phyloP scores from a whole-genome alignment of 2,797 vertebrate species.

The Arrhamphus sclerolepis region DNA sequence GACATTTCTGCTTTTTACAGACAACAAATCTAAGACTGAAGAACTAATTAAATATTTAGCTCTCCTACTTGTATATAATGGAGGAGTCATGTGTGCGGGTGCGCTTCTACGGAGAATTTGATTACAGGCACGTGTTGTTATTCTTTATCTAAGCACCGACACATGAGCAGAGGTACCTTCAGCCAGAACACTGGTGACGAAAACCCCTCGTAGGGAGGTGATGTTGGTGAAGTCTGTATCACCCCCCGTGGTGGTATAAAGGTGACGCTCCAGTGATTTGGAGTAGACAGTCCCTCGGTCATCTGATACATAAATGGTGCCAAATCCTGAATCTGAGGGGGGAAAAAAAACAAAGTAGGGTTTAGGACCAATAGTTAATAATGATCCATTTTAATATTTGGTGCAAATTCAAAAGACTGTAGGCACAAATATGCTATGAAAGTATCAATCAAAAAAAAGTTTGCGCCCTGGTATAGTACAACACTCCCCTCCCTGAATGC shows the following conservation, averaged over 20 bases:
- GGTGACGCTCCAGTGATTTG: constrained; percentile 91
- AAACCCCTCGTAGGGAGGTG: constrained; percentile 93
- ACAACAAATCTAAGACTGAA: constrained; percentile 48
- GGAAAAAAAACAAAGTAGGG: not conserved
- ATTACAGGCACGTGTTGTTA: constrained; percentile 21
- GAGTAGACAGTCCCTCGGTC: constrained; percentile 92
- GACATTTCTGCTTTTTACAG: constrained; percentile 18
- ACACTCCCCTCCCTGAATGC: too few relatives aligned
- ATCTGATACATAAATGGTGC: constrained; percentile 94
- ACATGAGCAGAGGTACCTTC: constrained; percentile 80
- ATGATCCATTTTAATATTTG: not conserved
- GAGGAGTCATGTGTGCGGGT: constrained; percentile 42
- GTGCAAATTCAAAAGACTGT: not conserved
- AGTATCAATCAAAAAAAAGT: too few relatives aligned
- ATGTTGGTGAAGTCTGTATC: constrained; percentile 96
- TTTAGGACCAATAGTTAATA: not conserved
- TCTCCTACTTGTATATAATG: constrained; percentile 44
- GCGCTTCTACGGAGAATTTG: constrained; percentile 38
- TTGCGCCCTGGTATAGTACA: too few relatives aligned
- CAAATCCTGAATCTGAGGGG: constrained; percentile 86
- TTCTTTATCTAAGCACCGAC: constrained; percentile 21
- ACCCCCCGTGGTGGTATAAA: constrained; percentile 89
- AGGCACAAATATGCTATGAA: not conserved
- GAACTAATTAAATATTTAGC: constrained; percentile 72
- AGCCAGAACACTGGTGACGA: constrained; percentile 88